Percentiles rank a stretch among this genome's conserved stretches.
phyloP scores from a whole-genome alignment of 2,113 vertebrate genomes.

The Carassius carassius region DNA sequence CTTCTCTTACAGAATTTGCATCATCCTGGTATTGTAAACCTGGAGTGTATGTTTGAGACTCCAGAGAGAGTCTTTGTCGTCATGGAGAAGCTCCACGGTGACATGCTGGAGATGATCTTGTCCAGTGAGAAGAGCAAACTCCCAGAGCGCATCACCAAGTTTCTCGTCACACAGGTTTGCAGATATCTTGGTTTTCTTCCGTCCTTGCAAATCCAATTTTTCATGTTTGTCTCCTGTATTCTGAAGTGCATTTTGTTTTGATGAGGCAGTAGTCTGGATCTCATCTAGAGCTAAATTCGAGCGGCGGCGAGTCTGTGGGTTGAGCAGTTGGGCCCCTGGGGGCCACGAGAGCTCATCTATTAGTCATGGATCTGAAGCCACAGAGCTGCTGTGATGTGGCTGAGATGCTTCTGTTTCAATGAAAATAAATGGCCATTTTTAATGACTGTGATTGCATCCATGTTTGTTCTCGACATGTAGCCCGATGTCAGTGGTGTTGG shows the following conservation, averaged over 20 bases:
- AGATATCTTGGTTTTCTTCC: neutral
- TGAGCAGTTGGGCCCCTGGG: conserved; percentile 59
- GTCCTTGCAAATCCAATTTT: neutral
- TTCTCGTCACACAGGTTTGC: conserved; percentile 94
- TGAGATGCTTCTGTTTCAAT: conserved; percentile 40
- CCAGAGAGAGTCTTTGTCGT: conserved; percentile 97
- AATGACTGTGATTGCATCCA: conserved; percentile 25
- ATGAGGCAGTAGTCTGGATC: conserved; percentile 56
- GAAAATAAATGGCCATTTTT: conserved; percentile 28
- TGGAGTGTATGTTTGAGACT: conserved; percentile 99
- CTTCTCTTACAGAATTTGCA: conserved; percentile 87
- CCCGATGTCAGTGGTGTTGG: neutral
- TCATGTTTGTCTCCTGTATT: conserved; percentile 64
- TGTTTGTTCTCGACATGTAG: neutral
- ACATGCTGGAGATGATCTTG: conserved; percentile 99
- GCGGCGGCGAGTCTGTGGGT: conserved; percentile 63
- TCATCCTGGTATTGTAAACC: conserved; percentile 96
- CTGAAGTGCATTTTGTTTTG: conserved; percentile 67
- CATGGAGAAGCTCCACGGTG: conserved; percentile 98
- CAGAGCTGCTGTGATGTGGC: conserved; percentile 70
- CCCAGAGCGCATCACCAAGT: conserved; percentile 96
- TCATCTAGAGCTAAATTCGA: conserved; percentile 66
- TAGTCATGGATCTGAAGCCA: conserved; percentile 62
- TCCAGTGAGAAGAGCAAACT: conserved; percentile 97
- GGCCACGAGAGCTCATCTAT: conserved; percentile 68